Base-by-base conservation (phyloP, 64 coral and sea anemone genomes). In the Pachyseris speciosa region DNA sequence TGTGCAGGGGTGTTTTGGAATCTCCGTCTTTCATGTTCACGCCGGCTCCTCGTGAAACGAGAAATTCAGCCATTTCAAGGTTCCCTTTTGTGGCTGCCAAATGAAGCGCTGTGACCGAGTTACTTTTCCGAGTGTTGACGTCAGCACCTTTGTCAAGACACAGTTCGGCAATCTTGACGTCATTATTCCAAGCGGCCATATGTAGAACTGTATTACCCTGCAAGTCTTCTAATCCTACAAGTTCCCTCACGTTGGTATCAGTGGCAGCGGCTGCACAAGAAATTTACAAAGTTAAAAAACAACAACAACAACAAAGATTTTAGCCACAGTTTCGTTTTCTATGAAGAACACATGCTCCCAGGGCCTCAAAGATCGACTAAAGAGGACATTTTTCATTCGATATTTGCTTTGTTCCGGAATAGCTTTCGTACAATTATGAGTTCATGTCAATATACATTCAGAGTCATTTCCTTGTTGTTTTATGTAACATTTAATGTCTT, bases 1-100 rank as follows among this genome's bases (percentile, higher is more conserved):
- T 84, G 27, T 92, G 89, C 8, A 92, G 65, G 15, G 89, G 89
- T 19, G 89, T 92, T 40, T 92, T 69, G 22, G 78, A 80, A 6
- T 72, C 38, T 8, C 28, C 74, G 78, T 92, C 72, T 85, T 61
- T 92, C 7, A 32, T 63, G 50, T 92, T 25, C 9, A 75, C 36
- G 47, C 5, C 16, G 4, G 78, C 78, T 19, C 78, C 66, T 67
- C 27, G n/a, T 63, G 67, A 51, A 7, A 92, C 41, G 11, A 92
- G 64, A 9, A 84, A 55, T 20, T 75, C 60, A 6, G 37, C 51
- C 40, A 92, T 47, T 16, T 92, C 89, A 7, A 84, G n/a, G 37
- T 44, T 86, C 9, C 67, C 67, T 38, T 48, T 68, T 1, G 63
- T 25, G 1, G 83, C 83, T 16, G 63, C 63, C 2, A 86, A 9